phyloP scores from a whole-genome alignment of 2,797 vertebrate genomes.

The Gallinago nigripennis region DNA sequence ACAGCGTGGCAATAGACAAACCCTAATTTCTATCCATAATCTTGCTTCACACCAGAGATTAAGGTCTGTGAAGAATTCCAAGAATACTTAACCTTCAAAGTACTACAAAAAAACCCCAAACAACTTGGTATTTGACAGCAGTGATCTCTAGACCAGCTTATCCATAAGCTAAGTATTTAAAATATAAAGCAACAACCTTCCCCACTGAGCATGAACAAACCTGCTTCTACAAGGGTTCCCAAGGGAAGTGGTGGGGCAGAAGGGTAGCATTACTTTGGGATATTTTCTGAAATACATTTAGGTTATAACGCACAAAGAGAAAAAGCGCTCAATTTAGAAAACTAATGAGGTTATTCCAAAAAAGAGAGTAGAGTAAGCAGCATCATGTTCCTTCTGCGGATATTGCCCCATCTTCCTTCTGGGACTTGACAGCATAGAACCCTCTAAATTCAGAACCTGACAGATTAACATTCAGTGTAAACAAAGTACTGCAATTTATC shows the following conservation, averaged over 20 bases:
- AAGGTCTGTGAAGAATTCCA: not conserved
- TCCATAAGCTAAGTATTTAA: not conserved
- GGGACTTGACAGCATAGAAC: not conserved
- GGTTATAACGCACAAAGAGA: not conserved
- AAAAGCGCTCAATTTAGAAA: not conserved
- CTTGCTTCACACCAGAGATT: not conserved
- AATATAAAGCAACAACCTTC: not conserved
- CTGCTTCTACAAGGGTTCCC: not conserved
- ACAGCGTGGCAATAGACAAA: not conserved
- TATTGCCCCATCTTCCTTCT: not conserved
- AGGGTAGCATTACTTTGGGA: not conserved
- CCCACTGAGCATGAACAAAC: not conserved
- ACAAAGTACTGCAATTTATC: not conserved
- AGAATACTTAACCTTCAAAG: not conserved
- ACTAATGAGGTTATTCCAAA: not conserved
- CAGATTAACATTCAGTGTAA: not conserved
- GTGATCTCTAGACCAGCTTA: not conserved
- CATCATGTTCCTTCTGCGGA: not conserved
- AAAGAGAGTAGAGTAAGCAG: not conserved
- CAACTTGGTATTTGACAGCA: not conserved
- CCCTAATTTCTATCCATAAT: not conserved
- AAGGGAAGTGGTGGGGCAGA: fast-evolving
- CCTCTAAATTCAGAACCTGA: not conserved
- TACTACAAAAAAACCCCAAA: fast-evolving
- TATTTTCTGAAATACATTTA: not conserved